These are phyloP conservation scores for Drosophila truncata DNA, from an alignment of 1,140 invertebrate genomes.

Conservation along the genomic window DNA sequence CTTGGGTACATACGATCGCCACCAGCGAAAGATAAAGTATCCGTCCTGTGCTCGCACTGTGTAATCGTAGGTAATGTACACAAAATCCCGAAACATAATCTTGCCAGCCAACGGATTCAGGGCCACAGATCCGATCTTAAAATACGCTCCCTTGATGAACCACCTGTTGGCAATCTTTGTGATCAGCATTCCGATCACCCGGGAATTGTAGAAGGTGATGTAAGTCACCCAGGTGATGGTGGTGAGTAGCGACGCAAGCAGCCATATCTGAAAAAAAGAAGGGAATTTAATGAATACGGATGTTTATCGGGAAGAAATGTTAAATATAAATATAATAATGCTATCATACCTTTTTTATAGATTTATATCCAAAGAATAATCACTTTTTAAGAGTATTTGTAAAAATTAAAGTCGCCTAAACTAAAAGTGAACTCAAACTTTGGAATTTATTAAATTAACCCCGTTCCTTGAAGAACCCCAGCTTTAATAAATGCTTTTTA, in stretches of 20 bases:
- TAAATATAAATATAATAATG: background rate
- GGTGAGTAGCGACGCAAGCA: slow-evolving; percentile 90
- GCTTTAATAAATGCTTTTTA: background rate
- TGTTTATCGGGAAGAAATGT: background rate
- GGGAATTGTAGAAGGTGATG: slow-evolving; percentile 97
- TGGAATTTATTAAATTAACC: too few relatives aligned
- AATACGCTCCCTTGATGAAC: slow-evolving; percentile 93
- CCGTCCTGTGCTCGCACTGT: slow-evolving; percentile 97
- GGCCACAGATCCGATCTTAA: slow-evolving; percentile 97
- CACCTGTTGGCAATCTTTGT: slow-evolving; percentile 96
- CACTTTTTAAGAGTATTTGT: too few relatives aligned
- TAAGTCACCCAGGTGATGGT: slow-evolving; percentile 95
- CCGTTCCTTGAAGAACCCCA: background rate
- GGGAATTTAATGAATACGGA: background rate
- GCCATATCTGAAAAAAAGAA: slow-evolving; percentile 85
- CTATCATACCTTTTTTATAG: background rate
- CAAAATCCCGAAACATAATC: slow-evolving; percentile 99
- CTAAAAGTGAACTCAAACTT: too few relatives aligned
- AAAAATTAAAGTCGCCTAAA: too few relatives aligned
- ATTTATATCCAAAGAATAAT: background rate
- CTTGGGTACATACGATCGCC: slow-evolving; percentile 97
- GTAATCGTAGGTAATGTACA: slow-evolving; percentile 97
- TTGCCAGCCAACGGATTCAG: slow-evolving; percentile 98
- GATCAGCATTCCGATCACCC: slow-evolving; percentile 95
- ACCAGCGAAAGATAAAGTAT: slow-evolving; percentile 98